Evolutionary conservation across 2,113 vertebrate genomes (phyloP).

Genomic region (Tyto alba): DNA sequence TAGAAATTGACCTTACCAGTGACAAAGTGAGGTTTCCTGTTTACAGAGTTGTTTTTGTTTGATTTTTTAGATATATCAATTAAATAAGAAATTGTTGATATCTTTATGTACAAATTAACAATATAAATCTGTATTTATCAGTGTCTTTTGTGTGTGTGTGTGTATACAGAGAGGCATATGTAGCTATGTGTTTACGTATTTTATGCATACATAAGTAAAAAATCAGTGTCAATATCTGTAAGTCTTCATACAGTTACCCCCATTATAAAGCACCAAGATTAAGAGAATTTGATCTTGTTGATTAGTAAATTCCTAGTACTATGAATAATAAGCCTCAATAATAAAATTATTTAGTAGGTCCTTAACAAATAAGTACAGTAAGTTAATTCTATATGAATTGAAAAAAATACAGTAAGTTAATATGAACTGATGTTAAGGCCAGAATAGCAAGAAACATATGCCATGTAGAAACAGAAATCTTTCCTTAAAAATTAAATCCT

Average conservation of each 20-base stretch:
- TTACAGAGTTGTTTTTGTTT: not conserved
- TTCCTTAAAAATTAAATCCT: not conserved
- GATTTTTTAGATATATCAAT: not conserved
- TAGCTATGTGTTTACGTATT: not conserved
- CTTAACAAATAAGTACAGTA: not conserved
- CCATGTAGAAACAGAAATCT: not conserved
- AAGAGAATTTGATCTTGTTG: not conserved
- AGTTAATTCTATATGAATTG: not conserved
- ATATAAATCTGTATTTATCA: not conserved
- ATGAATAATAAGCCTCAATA: not conserved
- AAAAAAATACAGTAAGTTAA: not conserved
- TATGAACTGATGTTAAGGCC: not conserved
- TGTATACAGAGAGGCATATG: not conserved
- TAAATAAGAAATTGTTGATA: not conserved
- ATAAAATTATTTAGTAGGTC: not conserved
- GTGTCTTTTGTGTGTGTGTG: not conserved
- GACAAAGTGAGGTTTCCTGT: not conserved
- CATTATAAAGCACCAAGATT: not conserved
- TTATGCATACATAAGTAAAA: not conserved
- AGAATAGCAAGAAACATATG: not conserved
- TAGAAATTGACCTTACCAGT: not conserved
- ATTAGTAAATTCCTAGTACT: not conserved
- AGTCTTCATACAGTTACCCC: not conserved
- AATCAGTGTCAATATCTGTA: not conserved
- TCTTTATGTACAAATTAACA: not conserved